A percentile compares a stretch with the other conserved stretches of the same genome.
These are phyloP conservation scores for Euplagia quadripunctaria DNA, from an alignment of 2,888 invertebrate genomes.

Conservation along the genomic window DNA sequence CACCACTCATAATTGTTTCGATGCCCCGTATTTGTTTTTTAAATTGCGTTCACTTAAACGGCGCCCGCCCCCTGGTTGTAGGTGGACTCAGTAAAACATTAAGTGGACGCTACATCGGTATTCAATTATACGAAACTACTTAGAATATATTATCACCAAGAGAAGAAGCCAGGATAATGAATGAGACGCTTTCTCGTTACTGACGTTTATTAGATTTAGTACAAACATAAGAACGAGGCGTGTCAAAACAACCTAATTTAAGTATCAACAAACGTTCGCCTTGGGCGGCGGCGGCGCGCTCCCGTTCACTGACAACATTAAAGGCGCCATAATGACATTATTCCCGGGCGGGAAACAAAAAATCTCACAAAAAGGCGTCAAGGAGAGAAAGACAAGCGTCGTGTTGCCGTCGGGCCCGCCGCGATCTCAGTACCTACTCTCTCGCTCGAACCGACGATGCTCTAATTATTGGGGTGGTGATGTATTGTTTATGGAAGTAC, in stretches of 20 bases:
- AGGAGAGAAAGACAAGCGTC: constrained; percentile 74
- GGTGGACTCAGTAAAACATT: constrained; percentile 26
- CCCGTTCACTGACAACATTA: constrained; percentile 85
- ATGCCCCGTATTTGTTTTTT: constrained; percentile 60
- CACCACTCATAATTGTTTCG: constrained; percentile 70
- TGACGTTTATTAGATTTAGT: constrained; percentile 86
- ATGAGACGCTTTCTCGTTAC: constrained; percentile 74
- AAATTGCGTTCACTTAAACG: constrained; percentile 59
- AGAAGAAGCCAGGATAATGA: constrained; percentile 71
- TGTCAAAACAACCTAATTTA: constrained; percentile 88
- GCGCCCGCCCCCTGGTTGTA: constrained; percentile 34
- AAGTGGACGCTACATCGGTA: constrained; percentile 45
- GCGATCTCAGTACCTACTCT: constrained; percentile 43
- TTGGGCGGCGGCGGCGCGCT: constrained; percentile 81
- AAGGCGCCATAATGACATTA: constrained; percentile 87
- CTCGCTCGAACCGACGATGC: constrained; percentile 68
- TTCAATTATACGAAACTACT: constrained; percentile 58
- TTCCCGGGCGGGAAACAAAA: constrained; percentile 84
- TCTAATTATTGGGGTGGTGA: constrained; percentile 77
- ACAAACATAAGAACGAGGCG: constrained; percentile 86
- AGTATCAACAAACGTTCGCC: constrained; percentile 87
- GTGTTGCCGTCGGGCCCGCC: constrained; percentile 55
- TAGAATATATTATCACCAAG: constrained; percentile 63
- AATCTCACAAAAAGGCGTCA: constrained; percentile 82
- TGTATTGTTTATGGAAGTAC: constrained; percentile 67